Conservation (phyloP, 2,888 invertebrate species). For the Philereme vetulata region DNA sequence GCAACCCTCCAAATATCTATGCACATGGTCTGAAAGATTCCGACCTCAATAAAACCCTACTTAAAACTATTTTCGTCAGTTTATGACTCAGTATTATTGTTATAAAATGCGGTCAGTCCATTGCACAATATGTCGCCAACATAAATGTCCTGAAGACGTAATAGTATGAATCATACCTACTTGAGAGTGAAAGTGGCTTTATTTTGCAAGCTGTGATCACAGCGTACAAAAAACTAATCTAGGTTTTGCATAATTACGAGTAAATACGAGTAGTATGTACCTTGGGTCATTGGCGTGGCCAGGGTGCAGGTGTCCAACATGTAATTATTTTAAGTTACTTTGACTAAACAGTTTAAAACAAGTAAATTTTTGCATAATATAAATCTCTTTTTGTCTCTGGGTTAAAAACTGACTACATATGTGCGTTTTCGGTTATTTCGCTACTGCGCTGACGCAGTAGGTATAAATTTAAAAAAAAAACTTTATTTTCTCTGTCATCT, state of each 20-base stretch:
- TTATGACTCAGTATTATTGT: slow-evolving; percentile 58
- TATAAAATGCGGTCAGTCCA: slow-evolving; percentile 56
- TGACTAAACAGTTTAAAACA: too few species aligned
- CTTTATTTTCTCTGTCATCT: too few species aligned
- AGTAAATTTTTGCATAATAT: too few species aligned
- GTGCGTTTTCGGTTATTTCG: too few species aligned
- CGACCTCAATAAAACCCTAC: slow-evolving; percentile 6
- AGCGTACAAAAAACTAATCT: slow-evolving; percentile 11
- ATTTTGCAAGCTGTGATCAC: slow-evolving; percentile 41
- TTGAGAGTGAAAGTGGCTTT: slow-evolving; percentile 76
- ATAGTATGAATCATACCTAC: slow-evolving; percentile 64
- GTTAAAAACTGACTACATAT: too few species aligned
- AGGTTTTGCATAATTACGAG: slow-evolving; percentile 15
- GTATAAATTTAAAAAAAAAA: too few species aligned
- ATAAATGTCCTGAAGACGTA: slow-evolving; percentile 70
- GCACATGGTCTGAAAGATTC: neutral
- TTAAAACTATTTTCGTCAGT: slow-evolving; percentile 24
- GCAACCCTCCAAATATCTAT: too few species aligned
- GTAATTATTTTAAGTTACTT: neutral
- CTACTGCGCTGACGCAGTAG: too few species aligned
- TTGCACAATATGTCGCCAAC: slow-evolving; percentile 69
- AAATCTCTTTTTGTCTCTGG: too few species aligned
- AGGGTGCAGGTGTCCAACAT: slow-evolving; percentile 6
- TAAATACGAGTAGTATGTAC: slow-evolving; percentile 8
- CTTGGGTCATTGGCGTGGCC: slow-evolving; percentile 9